Evolutionary conservation across 2,888 invertebrate species (phyloP), one percentile per base, ranked within the genome.

Genomic region (Rhabditoides inermis): DNA sequence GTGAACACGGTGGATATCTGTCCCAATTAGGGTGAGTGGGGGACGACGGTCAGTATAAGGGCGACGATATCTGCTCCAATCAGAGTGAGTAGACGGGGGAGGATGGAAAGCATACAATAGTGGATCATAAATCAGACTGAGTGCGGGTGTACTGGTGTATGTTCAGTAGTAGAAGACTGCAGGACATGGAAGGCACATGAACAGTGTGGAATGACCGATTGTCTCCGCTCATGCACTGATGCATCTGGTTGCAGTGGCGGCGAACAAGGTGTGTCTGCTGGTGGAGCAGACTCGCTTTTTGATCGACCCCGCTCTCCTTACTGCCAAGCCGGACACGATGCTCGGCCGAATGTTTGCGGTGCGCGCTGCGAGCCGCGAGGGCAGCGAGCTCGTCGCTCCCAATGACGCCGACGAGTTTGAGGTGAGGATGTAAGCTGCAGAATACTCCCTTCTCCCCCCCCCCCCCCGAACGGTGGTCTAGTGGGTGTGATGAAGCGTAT

Each of bases 331-430:
- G 0, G 92, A 95, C 77, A 98, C 98, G 0, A 94, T 98, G 94
- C 81, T 99, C 30, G 98, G 64, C 10, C 57, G 73, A 5, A 74
- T 74, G 73, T 74, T 74, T 51, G 45, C 63, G 18, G 45, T 73
- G 49, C 76, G 87, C 88, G 12, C 88, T 89, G 56, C 81, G 86
- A 63, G 91, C 88, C 70, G 72, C 77, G 56, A 55, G 15, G 59
- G 56, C 18, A 55, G 58, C 51, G 79, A 81, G 49, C 89, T 91
- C 78, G 88, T 89, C 0, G 87, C 89, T 75, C 86, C 92, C 0
- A 99, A 98, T 77, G 92, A 92, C 65, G 82, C 90, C 2, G 94
- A 95, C 1, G 98, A 98, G 77, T 95, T 88, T 77, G 91, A 94
- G 75, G 89, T 91, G n/a, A n/a, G n/a, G n/a, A n/a, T n/a, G n/a